A percentile compares a stretch with the other conserved stretches of the same genome.
Evolutionary conservation across 2,888 invertebrate species (phyloP).

Genomic region (Platycnemis pennipes): DNA sequence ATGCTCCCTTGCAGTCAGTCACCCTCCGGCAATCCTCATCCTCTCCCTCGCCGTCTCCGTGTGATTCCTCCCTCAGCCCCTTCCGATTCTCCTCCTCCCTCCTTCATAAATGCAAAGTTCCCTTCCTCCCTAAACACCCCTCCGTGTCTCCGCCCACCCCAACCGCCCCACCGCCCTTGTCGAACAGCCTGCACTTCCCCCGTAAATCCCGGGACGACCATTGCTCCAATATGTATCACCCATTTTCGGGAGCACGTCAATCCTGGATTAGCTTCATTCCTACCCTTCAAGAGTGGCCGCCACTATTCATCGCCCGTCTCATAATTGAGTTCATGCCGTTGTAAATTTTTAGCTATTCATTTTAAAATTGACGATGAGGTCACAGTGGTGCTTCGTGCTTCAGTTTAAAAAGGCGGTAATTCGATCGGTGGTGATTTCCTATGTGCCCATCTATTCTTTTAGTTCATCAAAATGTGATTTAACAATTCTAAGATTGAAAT

Average conservation of each 20-base stretch:
- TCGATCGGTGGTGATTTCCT: no score
- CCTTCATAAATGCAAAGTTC: constrained; percentile 24
- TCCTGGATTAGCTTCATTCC: constrained; percentile 16
- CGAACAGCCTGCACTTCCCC: constrained; percentile 5
- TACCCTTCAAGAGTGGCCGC: neutral
- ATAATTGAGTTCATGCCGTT: neutral
- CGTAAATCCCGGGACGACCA: neutral
- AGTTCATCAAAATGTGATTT: no score
- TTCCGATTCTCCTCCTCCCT: neutral
- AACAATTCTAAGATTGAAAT: no score
- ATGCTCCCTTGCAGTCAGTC: constrained; percentile 20
- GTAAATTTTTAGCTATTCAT: neutral
- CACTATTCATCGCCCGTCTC: neutral
- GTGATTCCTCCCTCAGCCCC: neutral
- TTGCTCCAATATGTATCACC: constrained; percentile 18
- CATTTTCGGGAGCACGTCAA: constrained; percentile 31
- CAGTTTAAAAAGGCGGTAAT: no score
- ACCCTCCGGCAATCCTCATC: neutral
- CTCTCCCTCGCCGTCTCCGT: neutral
- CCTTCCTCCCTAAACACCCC: neutral
- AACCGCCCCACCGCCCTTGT: neutral
- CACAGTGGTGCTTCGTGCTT: neutral
- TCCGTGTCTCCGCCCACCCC: constrained; percentile 19
- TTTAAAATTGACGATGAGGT: neutral
- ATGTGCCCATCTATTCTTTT: no score